A percentile compares a stretch with the other conserved stretches of the same genome.
Conservation (phyloP, 2,797 vertebrate species). For the Cuniculus paca region DNA sequence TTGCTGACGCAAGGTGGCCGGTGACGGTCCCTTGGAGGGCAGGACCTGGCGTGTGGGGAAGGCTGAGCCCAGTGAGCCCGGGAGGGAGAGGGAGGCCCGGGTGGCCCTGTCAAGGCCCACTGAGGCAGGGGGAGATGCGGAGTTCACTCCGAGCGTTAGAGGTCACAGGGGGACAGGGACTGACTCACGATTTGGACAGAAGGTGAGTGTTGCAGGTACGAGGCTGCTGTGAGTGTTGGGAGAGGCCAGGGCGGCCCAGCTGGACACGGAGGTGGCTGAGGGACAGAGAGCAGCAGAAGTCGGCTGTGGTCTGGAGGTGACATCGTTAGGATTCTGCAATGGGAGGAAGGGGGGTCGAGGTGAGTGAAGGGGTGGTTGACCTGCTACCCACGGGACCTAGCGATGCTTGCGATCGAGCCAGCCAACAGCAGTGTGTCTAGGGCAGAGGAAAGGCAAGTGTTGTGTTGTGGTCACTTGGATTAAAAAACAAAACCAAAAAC, state of each 20-base stretch:
- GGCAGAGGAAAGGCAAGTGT: background rate
- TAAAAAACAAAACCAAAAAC: background rate
- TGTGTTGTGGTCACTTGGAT: background rate
- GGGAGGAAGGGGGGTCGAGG: background rate
- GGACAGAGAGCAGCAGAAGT: fast-evolving
- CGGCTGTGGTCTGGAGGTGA: too few species aligned
- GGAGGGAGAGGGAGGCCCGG: background rate
- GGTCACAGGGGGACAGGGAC: background rate
- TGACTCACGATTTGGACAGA: background rate
- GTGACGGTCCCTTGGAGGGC: background rate
- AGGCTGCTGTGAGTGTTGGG: background rate
- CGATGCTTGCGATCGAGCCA: background rate
- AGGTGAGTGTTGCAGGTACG: fast-evolving
- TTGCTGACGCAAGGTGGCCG: background rate
- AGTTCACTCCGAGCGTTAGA: background rate
- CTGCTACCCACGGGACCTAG: background rate
- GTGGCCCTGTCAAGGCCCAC: background rate
- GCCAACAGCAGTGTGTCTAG: background rate
- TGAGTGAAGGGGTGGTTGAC: fast-evolving
- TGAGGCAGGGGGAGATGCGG: background rate
- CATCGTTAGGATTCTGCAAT: fast-evolving
- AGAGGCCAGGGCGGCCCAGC: background rate
- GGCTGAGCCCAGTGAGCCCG: background rate
- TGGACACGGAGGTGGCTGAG: background rate
- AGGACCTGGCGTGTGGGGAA: background rate